Evolutionary conservation across 2,113 vertebrate species (phyloP).

Genomic region (Stegostoma tigrinum): DNA sequence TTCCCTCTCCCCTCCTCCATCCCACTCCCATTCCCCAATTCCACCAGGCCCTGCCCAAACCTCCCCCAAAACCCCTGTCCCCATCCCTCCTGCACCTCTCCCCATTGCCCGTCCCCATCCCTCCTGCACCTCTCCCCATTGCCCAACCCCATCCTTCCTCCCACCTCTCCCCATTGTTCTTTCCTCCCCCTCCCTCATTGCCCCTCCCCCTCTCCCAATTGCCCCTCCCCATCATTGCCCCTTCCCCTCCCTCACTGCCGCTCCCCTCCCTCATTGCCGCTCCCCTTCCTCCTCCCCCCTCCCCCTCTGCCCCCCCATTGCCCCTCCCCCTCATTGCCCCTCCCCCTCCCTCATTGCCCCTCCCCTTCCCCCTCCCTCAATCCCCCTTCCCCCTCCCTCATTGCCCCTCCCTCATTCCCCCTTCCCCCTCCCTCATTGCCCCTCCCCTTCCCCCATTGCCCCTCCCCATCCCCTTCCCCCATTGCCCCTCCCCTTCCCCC

Average conservation of each 20-base stretch:
- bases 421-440: background rate
- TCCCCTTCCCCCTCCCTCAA: accelerated
- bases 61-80: background rate
- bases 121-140: background rate
- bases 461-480: background rate
- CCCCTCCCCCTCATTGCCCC: no score
- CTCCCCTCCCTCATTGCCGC: no score
- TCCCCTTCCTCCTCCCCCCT: no score
- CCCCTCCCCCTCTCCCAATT: background rate
- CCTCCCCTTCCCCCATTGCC: no score
- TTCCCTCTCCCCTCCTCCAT: background rate
- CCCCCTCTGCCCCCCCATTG: no score
- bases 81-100: background rate
- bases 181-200: background rate
- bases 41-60: background rate
- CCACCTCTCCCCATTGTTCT: background rate
- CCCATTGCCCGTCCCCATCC: background rate
- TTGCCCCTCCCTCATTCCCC: background rate
- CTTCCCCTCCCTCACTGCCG: background rate
- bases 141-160: background rate
- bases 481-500: no score
- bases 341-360: no score
- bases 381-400: background rate
- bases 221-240: no score
- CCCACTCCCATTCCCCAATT: background rate